phyloP scores from a whole-genome alignment of 2,113 vertebrate genomes.

The Montifringilla adamsi region DNA sequence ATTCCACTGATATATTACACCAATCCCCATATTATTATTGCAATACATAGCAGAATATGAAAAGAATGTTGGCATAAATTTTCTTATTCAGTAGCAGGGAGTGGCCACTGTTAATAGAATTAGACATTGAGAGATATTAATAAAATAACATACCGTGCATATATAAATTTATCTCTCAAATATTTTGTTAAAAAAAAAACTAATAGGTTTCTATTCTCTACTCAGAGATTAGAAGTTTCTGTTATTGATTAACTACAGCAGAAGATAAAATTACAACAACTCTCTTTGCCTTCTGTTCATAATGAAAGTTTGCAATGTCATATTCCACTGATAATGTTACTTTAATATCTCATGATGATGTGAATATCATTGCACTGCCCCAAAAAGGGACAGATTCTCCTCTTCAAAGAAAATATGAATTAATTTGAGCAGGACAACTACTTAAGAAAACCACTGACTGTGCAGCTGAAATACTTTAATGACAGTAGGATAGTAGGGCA shows the following conservation, averaged over 20 bases:
- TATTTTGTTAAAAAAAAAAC: background rate
- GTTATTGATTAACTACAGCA: background rate
- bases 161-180: background rate
- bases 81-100: background rate
- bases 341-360: background rate
- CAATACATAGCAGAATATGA: background rate
- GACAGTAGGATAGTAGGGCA: background rate
- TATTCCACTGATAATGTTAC: background rate
- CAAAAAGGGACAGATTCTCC: background rate
- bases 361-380: background rate
- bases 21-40: background rate
- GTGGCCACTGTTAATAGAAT: background rate
- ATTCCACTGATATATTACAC: background rate
- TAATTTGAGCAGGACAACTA: background rate
- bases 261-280: background rate
- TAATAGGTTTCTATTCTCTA: background rate
- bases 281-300: background rate
- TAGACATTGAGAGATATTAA: background rate
- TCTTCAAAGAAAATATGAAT: background rate
- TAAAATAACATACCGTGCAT: background rate
- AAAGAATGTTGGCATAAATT: background rate
- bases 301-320: background rate
- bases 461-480: background rate
- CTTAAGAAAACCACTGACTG: background rate
- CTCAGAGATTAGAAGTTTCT: background rate